A percentile compares a stretch with the other conserved stretches of the same genome.
Evolutionary conservation across 2,888 invertebrate genomes (phyloP).

Genomic region (Aphodius granarius): DNA sequence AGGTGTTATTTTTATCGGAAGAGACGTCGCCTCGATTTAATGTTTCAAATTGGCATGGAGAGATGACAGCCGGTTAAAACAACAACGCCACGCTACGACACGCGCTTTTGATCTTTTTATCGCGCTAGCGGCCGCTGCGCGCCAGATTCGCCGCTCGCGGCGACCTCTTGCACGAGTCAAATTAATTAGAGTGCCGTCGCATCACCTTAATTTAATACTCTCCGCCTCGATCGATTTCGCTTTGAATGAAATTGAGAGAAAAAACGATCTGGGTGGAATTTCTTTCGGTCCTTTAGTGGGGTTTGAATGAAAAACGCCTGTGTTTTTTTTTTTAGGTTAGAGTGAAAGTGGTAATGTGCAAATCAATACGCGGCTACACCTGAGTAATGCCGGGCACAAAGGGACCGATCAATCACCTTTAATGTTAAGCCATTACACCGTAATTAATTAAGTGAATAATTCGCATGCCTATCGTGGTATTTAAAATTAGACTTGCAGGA

Average conservation of each 20-base stretch:
- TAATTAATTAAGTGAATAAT: not conserved
- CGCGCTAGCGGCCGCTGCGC: not conserved
- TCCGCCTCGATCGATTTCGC: not conserved
- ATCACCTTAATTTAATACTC: not conserved
- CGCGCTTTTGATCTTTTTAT: not conserved
- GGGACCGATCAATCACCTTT: not conserved
- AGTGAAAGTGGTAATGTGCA: not conserved
- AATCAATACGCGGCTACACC: not conserved
- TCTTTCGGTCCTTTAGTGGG: not conserved
- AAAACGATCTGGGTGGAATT: not conserved
- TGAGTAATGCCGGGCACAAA: not conserved
- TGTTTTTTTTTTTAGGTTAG: not conserved
- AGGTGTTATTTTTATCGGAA: slow-evolving; percentile 35
- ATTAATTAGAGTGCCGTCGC: not conserved
- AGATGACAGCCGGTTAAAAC: slow-evolving; percentile 39
- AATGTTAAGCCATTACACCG: not conserved
- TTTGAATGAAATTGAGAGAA: not conserved
- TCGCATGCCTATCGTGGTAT: not conserved
- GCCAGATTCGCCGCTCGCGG: not conserved
- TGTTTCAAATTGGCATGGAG: slow-evolving; percentile 39
- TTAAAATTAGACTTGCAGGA: not conserved
- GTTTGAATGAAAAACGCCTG: not conserved
- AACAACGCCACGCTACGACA: slow-evolving; percentile 20
- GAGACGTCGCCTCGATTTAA: slow-evolving; percentile 38
- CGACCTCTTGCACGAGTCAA: not conserved